Base-by-base conservation (phyloP, 1,140 invertebrate genomes). In the Pseudobourletiella spinata region DNA sequence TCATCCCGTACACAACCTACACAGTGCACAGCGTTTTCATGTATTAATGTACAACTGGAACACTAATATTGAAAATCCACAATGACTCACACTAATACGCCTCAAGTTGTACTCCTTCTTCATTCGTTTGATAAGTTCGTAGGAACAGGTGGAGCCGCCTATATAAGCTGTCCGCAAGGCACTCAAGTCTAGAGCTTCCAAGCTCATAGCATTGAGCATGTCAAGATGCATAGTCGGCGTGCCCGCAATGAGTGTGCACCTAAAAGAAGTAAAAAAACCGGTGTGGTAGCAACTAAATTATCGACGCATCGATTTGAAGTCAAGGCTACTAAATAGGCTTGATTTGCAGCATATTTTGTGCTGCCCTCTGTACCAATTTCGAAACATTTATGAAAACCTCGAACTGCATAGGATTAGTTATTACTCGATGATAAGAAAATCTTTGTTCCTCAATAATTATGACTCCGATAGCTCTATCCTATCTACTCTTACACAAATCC, bases 191-290 rank as follows among this genome's bases (percentile, higher is more conserved):
- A 71, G 74, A n/a, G 70, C 64, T 18, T 70, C 51, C 56, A 76
- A 73, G 1, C 74, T 62, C 1, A 73, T 74, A 32, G 73, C 74
- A 56, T 78, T 76, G 39, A 92, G 70, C 57, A 91, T 79, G 74
- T 97, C 91, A 57, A 96, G 86, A 74, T 88, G 93, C 94, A 99
- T 98, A 0, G 95, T 98, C 3, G 95, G 95, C 0, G 95, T 97
- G 14, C 95, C 95, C 70, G 88, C 89, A 16, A 90, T 74, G 4
- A 87, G 73, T 2, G 84, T 84, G 70, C 90, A 92, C 71, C 85
- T 87, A n/a, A n/a, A n/a, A n/a, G n/a, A n/a, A n/a, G n/a, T n/a
- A n/a, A n/a, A n/a, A n/a, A n/a, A n/a, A n/a, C n/a, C n/a, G n/a
- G n/a, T n/a, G n/a, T n/a, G n/a, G n/a, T n/a, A n/a, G n/a, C n/a